Percentiles rank a stretch among this genome's conserved stretches.
Evolutionary conservation across 2,113 vertebrate genomes (phyloP).

Genomic region (Pimephales promelas): DNA sequence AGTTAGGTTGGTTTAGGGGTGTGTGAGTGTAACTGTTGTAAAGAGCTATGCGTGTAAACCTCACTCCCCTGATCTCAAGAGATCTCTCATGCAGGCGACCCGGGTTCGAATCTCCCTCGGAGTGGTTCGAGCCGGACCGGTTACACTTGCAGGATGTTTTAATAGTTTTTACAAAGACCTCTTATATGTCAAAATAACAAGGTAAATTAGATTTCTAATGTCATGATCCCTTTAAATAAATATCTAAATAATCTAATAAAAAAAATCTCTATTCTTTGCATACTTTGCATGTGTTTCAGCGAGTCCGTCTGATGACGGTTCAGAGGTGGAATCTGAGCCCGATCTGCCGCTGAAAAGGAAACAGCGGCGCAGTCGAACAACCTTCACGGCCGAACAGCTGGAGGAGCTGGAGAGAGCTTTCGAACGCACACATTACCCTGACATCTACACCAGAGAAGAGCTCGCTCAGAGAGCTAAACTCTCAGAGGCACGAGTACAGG

Average conservation of each 20-base stretch:
- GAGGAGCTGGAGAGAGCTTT: constrained; percentile 86
- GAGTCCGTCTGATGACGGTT: constrained; percentile 33
- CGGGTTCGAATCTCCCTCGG: too few species aligned
- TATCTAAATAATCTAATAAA: not conserved
- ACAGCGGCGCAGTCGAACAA: constrained; percentile 84
- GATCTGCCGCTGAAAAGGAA: constrained; percentile 76
- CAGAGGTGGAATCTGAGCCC: constrained; percentile 29
- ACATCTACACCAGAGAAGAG: constrained; percentile 87
- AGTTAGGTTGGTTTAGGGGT: too few species aligned
- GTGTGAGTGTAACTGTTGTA: too few species aligned
- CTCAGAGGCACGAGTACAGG: constrained; percentile 85
- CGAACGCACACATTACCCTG: constrained; percentile 85
- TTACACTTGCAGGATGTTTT: too few species aligned
- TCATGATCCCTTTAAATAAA: too few species aligned
- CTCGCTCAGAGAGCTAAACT: constrained; percentile 86
- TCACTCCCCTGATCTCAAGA: too few species aligned
- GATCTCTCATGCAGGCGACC: too few species aligned
- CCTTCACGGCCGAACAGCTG: constrained; percentile 85
- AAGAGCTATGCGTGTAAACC: too few species aligned
- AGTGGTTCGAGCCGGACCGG: too few species aligned
- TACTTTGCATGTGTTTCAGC: constrained; percentile 9
- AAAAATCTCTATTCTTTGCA: not conserved
- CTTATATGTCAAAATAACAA: too few species aligned
- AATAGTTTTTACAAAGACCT: too few species aligned
- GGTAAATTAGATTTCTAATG: too few species aligned